Conservation (phyloP, 2,888 invertebrate genomes). For the Drepanosiphum platanoidis region DNA sequence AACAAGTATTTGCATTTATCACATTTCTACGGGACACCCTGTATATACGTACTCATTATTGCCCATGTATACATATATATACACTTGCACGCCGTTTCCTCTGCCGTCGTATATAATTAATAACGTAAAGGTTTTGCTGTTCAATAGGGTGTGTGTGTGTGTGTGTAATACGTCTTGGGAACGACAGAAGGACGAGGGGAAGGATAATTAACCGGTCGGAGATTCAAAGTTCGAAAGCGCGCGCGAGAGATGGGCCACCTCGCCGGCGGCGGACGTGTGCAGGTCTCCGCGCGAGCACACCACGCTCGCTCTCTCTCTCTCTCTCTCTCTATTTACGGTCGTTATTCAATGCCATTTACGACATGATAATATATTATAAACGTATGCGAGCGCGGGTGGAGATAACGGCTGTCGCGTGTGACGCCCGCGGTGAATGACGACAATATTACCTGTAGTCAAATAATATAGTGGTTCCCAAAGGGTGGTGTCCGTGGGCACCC, state of each 20-base stretch:
- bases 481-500: too few relatives aligned
- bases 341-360: not conserved
- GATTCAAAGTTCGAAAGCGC: constrained; percentile 3
- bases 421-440: not conserved
- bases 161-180: not conserved
- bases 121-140: constrained; percentile 42
- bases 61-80: not conserved
- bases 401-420: not conserved
- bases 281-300: not conserved
- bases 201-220: constrained; percentile 43
- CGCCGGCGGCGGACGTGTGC: not conserved
- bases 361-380: not conserved
- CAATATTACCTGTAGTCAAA: not conserved
- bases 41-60: not conserved
- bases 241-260: not conserved
- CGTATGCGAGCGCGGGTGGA: too few relatives aligned
- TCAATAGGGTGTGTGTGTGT: not conserved
- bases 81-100: constrained; percentile 6
- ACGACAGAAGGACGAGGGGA: not conserved
- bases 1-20: too few relatives aligned
- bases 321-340: not conserved
- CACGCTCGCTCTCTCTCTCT: too few relatives aligned
- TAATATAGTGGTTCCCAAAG: too few relatives aligned
- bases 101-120: constrained; percentile 38
- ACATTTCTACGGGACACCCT: too few relatives aligned